These are phyloP conservation scores for Fulica atra DNA, from an alignment of 2,113 vertebrate genomes.

Conservation along the genomic window DNA sequence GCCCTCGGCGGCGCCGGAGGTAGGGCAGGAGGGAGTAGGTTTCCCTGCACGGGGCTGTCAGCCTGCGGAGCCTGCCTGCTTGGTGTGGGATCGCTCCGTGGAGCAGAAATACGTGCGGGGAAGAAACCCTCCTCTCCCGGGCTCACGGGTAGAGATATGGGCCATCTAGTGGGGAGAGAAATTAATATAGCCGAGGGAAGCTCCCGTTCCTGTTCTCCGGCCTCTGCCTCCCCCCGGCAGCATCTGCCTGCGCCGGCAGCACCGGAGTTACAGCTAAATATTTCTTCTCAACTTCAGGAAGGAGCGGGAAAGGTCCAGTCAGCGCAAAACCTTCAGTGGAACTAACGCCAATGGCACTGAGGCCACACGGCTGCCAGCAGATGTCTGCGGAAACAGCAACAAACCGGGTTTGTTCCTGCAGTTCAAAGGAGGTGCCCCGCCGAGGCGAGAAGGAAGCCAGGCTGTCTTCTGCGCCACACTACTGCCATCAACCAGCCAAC, in stretches of 20 bases:
- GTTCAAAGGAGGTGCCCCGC: neutral
- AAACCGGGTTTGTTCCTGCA: neutral
- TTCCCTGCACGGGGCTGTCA: neutral
- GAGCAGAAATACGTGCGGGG: neutral
- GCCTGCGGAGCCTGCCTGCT: neutral
- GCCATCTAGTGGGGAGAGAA: conserved; percentile 54
- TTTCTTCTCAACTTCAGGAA: neutral
- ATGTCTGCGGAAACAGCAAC: neutral
- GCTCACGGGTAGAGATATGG: neutral
- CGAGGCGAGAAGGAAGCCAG: neutral
- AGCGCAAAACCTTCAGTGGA: neutral
- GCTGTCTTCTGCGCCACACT: neutral
- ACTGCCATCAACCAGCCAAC: neutral
- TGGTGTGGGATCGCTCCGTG: neutral
- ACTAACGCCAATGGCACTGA: neutral
- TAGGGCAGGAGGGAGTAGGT: neutral
- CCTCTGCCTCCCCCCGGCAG: neutral
- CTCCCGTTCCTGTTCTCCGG: neutral
- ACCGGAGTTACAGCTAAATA: neutral
- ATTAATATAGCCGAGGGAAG: neutral
- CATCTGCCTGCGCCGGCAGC: rapidly evolving
- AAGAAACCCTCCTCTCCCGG: neutral
- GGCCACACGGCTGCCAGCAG: neutral
- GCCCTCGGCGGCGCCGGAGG: neutral
- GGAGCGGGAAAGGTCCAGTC: neutral